Conservation (phyloP, 35 echinoderm and acorn worm genomes). For the Eucidaris tribuloides region DNA sequence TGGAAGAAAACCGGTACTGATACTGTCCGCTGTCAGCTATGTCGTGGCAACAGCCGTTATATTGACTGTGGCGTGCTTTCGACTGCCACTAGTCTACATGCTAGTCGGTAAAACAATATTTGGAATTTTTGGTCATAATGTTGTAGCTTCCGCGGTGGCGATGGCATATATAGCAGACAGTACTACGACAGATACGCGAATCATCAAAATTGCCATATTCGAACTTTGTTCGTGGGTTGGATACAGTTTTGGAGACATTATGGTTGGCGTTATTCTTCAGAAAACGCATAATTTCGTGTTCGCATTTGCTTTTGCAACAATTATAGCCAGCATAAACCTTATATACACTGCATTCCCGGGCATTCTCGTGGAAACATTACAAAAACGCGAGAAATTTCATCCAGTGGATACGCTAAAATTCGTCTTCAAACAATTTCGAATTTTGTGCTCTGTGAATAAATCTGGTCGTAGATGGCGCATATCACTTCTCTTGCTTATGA, state of each 20-base stretch:
- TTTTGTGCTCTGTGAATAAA: background rate
- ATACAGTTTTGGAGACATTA: slow-evolving; percentile 14
- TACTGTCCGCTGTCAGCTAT: background rate
- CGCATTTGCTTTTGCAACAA: background rate
- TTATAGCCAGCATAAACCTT: slow-evolving; percentile 8
- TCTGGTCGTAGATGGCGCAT: background rate
- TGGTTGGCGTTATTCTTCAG: slow-evolving; percentile 11
- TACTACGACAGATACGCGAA: background rate
- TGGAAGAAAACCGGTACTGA: slow-evolving; percentile 42
- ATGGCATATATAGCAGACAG: slow-evolving; percentile 41
- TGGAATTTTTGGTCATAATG: slow-evolving; percentile 24
- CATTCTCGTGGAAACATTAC: slow-evolving; percentile 23
- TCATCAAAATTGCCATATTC: slow-evolving; percentile 1
- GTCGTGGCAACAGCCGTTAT: slow-evolving; percentile 16
- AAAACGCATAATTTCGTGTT: background rate
- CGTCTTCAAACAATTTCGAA: background rate
- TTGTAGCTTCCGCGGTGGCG: background rate
- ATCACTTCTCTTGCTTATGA: background rate
- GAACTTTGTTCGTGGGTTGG: background rate
- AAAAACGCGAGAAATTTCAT: background rate
- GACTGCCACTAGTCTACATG: background rate
- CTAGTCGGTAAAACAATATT: slow-evolving; percentile 7
- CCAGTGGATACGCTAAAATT: background rate
- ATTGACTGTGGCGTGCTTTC: background rate
- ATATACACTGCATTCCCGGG: slow-evolving; percentile 10